Conservation (phyloP, 2,113 vertebrate species). For the Phycodurus eques region DNA sequence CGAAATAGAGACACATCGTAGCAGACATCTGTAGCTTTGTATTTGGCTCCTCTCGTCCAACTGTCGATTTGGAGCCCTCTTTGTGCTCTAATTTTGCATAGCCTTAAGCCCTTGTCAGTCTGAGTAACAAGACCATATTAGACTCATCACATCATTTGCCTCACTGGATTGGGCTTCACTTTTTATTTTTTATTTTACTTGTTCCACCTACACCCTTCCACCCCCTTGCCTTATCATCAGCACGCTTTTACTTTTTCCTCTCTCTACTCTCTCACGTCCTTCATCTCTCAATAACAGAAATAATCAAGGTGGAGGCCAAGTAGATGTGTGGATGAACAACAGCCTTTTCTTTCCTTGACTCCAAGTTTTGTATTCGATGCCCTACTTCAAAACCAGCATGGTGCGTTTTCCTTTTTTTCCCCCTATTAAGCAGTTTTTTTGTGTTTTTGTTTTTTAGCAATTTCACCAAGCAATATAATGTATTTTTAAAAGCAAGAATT, state of each 20-base stretch:
- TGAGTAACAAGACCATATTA: not conserved
- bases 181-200: conserved; percentile 47
- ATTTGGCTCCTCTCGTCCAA: not conserved
- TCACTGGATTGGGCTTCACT: conserved; percentile 37
- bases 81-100: conserved; percentile 1
- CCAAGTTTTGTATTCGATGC: conserved; percentile 17
- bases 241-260: not conserved
- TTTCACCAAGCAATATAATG: conserved; percentile 35
- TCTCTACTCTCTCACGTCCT: not conserved
- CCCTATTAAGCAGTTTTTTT: not conserved
- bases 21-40: not conserved
- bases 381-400: conserved; percentile 25
- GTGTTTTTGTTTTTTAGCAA: conserved; percentile 34
- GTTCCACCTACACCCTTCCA: conserved; percentile 61
- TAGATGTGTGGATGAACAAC: not conserved
- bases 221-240: conserved; percentile 31
- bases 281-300: conserved; percentile 18
- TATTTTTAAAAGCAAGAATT: conserved; percentile 7
- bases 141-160: conserved; percentile 42
- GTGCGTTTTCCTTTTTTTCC: conserved; percentile 36
- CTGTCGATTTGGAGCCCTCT: not conserved
- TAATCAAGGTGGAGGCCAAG: not conserved
- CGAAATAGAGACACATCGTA: not conserved
- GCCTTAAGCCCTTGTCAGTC: not conserved
- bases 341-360: not conserved